Base-by-base conservation (phyloP, 2,797 vertebrate species). In the Coranthus polyacanthus region DNA sequence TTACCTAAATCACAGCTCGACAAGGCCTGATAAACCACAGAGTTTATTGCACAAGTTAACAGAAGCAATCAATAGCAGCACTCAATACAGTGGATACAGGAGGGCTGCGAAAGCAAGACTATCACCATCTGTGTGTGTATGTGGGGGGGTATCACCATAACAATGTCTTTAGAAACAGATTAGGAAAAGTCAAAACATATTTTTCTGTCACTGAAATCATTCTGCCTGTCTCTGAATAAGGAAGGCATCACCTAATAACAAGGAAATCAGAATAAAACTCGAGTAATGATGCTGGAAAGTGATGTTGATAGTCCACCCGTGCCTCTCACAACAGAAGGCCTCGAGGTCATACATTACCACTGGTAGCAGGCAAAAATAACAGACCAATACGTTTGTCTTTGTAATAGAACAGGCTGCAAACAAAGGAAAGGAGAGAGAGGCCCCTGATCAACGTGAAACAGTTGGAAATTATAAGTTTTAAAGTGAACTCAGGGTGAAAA, bases 1-100 rank as follows among this genome's bases (percentile, higher is more conserved):
- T n/a, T n/a, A n/a, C n/a, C n/a, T n/a, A n/a, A n/a, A n/a, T n/a
- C 21, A 57, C 43, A 44, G 41, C 22, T 24, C 22, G 75, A 82
- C 70, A 63, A 62, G 42, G 39, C 47, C 61, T 76, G 78, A 88
- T 82, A 87, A 83, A 85, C 68, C 55, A 46, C 72, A 74, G 63
- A 81, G 83, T 85, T 91, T 84, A 80, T 63, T 70, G 72, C 79
- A 68, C 66, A 60, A 54, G 59, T 80, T 86, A 84, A 87, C 80
- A 46, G 79, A 57, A 32, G 62, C 38, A 51, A 88, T 92, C 89
- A 73, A 90, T 90, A 65, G 56, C 56, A 62, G 52, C 51, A 53
- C 65, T 86, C 68, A 12, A 79, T 81, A 67, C 51, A 18, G 39
- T 72, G 74, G 85, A 82, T 78, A 68, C 42, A 59, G 66, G 83